Evolutionary conservation across 2,797 vertebrate species (phyloP), one percentile per base, ranked within the genome.

Genomic region (Propithecus perrieri): DNA sequence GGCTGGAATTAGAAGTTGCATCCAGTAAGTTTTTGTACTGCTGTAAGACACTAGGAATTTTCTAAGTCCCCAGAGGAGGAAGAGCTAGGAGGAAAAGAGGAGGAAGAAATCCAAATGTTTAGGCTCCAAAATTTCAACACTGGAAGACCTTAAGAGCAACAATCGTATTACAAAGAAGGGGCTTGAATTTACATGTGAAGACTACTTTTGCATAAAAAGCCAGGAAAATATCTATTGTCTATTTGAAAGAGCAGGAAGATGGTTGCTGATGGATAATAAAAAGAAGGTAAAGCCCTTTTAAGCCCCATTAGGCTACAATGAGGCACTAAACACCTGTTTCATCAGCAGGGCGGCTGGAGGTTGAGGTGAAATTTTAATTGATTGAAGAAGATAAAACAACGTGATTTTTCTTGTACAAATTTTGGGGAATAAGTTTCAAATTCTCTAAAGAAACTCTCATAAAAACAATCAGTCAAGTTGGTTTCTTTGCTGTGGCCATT

Each of bases 321-420:
- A 90, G 65, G 55, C 13, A 11, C 72, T 43, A 59, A 55, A 85
- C 57, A 75, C n/a, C 6, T 0, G 71, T 74, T 43, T 89, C 41
- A 71, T 53, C 14, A 43, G 5, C 18, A 69, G 11, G 15, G 22
- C 46, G 59, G 8, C 53, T 67, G 33, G 79, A 92, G n/a, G 67
- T 13, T 92, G 12, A 95, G 63, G 18, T 41, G 18, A 84, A 83
- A 90, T 75, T 89, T 90, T 61, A 53, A 7, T 18, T 90, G 38
- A 26, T 67, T 78, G 41, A 79, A 92, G 57, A 95, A 89, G 92
- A 92, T 48, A 41, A 57, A 95, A 35, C 46, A 71, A 80, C 15
- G 18, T 35, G 15, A 33, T 35, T 43, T 63, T 63, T 78, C 30
- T 71, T 86, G 18, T n/a, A 63, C 2, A 84, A 41, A 87, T 26